phyloP scores from a whole-genome alignment of 2,797 vertebrate genomes.

The Chrosomus eos region DNA sequence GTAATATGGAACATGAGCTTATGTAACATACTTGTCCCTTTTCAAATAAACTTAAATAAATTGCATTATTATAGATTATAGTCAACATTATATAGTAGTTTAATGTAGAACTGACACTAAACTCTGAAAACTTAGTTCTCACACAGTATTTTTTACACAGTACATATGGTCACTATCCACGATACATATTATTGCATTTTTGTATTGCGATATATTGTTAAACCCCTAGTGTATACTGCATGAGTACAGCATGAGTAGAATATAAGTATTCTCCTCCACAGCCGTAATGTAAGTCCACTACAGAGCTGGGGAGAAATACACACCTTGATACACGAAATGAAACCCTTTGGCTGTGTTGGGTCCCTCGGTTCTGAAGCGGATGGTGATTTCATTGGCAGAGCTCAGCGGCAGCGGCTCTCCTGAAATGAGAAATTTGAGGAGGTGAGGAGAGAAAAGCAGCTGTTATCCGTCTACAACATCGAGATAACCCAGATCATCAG shows the following conservation, averaged over 20 bases:
- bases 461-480: conserved; percentile 24
- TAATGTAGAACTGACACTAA: too few species aligned
- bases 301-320: conserved; percentile 48
- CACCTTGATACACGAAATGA: conserved; percentile 99
- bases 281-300: neutral
- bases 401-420: conserved; percentile 96
- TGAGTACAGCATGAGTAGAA: neutral
- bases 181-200: too few species aligned
- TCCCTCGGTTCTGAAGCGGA: conserved; percentile 91
- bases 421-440: conserved; percentile 61
- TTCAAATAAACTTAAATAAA: too few species aligned
- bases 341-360: conserved; percentile 95
- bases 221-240: neutral
- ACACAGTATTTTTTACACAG: too few species aligned
- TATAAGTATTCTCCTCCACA: neutral
- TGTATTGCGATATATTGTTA: too few species aligned
- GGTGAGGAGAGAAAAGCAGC: neutral
- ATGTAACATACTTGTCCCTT: too few species aligned
- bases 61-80: too few species aligned
- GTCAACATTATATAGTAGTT: too few species aligned
- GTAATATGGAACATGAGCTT: too few species aligned
- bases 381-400: conserved; percentile 95
- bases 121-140: too few species aligned
- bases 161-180: too few species aligned
- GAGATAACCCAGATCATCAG: conserved; percentile 11